Evolutionary conservation across 2,888 invertebrate genomes (phyloP), one percentile per base, ranked within the genome.

Genomic region (Apodemia duryi): DNA sequence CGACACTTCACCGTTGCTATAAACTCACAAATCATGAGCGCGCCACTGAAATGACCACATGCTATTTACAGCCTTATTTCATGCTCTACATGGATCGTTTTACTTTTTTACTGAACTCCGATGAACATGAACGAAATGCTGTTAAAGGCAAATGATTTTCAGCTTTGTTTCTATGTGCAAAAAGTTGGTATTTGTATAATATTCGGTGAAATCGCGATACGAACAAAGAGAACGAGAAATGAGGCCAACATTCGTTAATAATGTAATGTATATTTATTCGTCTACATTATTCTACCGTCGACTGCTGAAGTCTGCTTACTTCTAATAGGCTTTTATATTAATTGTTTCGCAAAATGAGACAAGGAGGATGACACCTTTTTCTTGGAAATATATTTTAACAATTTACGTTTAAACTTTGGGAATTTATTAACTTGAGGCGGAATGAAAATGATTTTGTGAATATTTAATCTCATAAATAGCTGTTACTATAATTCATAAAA

Each of bases 21-120:
- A 91, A 92, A 91, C 91, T 91, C 91, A 92, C 92, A 91, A 92
- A 92, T 92, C 91, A 91, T 91, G 88, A 89, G 90, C 84, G 84
- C 85, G 82, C 85, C 82, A 83, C 83, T 82, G 74, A 68, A 51
- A 51, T 69, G 63, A 67, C 64, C 68, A 67, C 81, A 61, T 78
- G 66, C 79, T 73, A 88, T 76, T 79, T 71, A 76, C 75, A 70
- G 79, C 85, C 76, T 73, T 82, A 80, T 71, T 38, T 2, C 71
- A 4, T 38, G 0, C 46, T 52, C 10, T 60, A 73, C 76, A 88
- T 77, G 79, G 85, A 76, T 69, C 75, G 83, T 74, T 74, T 73
- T 41, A 71, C 65, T 71, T 71, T 72, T 69, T 71, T 73, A 63
- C 57, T 67, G 62, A 64, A 68, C 69, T 75, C 77, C 77, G 79